These are phyloP conservation scores for Netelia fuscicornis DNA, from an alignment of 2,888 invertebrate species.

Conservation along the genomic window DNA sequence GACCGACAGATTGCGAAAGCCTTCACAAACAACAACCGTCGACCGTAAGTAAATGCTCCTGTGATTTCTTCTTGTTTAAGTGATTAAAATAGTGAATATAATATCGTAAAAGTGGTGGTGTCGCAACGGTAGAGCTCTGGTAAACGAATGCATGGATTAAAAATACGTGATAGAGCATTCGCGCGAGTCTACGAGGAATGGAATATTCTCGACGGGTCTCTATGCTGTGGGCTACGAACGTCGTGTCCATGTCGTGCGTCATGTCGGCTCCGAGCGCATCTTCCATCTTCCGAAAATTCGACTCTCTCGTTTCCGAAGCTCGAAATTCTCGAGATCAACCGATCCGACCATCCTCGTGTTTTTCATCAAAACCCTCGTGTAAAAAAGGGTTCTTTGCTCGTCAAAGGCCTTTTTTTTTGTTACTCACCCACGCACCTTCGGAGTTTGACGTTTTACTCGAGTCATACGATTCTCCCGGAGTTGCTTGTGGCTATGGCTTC, in stretches of 20 bases:
- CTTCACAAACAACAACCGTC: slow-evolving; percentile 86
- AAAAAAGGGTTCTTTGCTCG: slow-evolving; percentile 16
- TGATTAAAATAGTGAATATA: slow-evolving; percentile 60
- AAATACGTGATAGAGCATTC: slow-evolving; percentile 11
- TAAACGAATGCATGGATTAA: slow-evolving; percentile 62
- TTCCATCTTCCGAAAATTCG: slow-evolving; percentile 70
- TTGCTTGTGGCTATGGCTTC: slow-evolving; percentile 62
- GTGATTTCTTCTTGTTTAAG: slow-evolving; percentile 71
- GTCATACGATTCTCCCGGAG: slow-evolving; percentile 62
- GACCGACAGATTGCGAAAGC: slow-evolving; percentile 84
- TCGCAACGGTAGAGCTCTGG: slow-evolving; percentile 46
- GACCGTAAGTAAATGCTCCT: slow-evolving; percentile 86
- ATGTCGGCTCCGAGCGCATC: slow-evolving; percentile 78
- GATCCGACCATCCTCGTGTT: background rate
- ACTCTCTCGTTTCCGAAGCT: background rate
- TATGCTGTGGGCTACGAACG: slow-evolving; percentile 55
- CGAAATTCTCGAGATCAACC: background rate
- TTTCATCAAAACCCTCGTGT: background rate
- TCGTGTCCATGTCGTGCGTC: slow-evolving; percentile 76
- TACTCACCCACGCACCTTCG: slow-evolving; percentile 72
- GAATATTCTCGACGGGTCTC: slow-evolving; percentile 76
- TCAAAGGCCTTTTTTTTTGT: slow-evolving; percentile 61
- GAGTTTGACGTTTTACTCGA: slow-evolving; percentile 77
- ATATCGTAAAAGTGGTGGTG: slow-evolving; percentile 64
- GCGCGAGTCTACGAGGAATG: slow-evolving; percentile 36